These are phyloP conservation scores for Ramphastos sulfuratus DNA, from an alignment of 2,113 vertebrate genomes.

Conservation along the genomic window DNA sequence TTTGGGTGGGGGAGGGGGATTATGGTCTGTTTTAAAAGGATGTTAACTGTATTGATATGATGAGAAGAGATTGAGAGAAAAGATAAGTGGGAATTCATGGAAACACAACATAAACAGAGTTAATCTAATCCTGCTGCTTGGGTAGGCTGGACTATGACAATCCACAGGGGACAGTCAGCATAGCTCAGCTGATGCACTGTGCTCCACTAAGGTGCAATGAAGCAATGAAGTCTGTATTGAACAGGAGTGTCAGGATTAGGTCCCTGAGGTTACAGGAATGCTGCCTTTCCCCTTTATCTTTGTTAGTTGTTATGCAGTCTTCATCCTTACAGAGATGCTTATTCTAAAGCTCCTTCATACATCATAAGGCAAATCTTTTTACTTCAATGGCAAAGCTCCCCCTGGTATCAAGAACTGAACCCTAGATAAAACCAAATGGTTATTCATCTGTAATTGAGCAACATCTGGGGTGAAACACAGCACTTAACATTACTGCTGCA, in stretches of 20 bases:
- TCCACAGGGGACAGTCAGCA: slow-evolving; percentile 22
- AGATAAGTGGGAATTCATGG: neutral
- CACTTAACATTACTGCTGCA: neutral
- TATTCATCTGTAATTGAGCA: neutral
- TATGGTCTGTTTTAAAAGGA: neutral
- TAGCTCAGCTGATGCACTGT: slow-evolving; percentile 39
- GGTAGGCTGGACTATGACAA: neutral
- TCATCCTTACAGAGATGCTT: neutral
- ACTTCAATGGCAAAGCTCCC: neutral
- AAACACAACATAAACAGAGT: neutral
- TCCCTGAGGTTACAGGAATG: slow-evolving; percentile 6
- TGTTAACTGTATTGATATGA: neutral
- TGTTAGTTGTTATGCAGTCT: neutral
- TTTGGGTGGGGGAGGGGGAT: neutral
- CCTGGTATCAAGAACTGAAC: neutral
- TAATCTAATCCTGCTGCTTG: neutral
- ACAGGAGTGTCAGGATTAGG: slow-evolving; percentile 20
- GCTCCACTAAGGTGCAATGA: slow-evolving; percentile 33
- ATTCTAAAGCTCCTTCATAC: neutral
- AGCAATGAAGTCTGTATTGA: slow-evolving; percentile 1
- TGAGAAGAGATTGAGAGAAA: neutral
- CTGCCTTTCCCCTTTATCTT: neutral
- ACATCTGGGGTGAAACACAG: slow-evolving; percentile 16
- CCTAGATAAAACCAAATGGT: neutral
- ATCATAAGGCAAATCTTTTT: neutral